Evolutionary conservation across 2,797 vertebrate genomes (phyloP).

Genomic region (Menidia menidia): DNA sequence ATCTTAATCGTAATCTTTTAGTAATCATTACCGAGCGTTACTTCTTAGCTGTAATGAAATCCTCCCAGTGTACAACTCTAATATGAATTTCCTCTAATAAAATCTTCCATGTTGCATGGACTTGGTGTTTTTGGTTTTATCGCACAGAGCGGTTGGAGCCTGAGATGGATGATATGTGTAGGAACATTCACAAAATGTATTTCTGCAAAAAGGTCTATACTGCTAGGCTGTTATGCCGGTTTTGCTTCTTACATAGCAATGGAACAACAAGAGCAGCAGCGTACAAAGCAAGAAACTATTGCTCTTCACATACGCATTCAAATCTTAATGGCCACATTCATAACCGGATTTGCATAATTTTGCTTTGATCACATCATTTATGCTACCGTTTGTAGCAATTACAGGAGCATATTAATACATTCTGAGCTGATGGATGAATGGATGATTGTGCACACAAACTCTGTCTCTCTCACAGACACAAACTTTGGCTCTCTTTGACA

Average conservation of each 20-base stretch:
- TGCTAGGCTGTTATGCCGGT: slow-evolving; percentile 45
- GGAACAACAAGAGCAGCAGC: slow-evolving; percentile 47
- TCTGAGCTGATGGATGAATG: too few species aligned
- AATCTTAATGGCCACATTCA: slow-evolving; percentile 4
- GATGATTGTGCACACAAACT: too few species aligned
- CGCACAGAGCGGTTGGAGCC: slow-evolving; percentile 57
- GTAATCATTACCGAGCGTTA: slow-evolving; percentile 56
- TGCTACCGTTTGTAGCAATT: neutral
- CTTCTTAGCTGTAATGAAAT: slow-evolving; percentile 48
- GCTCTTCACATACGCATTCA: slow-evolving; percentile 13
- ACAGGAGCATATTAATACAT: neutral
- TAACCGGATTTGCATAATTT: slow-evolving; percentile 1
- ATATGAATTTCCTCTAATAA: slow-evolving; percentile 60
- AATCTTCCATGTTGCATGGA: slow-evolving; percentile 64
- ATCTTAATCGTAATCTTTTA: slow-evolving; percentile 30
- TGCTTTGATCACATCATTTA: neutral
- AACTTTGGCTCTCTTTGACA: too few species aligned
- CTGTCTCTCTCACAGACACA: too few species aligned
- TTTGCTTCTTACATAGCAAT: slow-evolving; percentile 49
- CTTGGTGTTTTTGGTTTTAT: slow-evolving; percentile 57
- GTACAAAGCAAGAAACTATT: slow-evolving; percentile 45
- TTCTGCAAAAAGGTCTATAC: slow-evolving; percentile 69
- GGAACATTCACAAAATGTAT: slow-evolving; percentile 80
- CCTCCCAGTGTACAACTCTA: slow-evolving; percentile 28
- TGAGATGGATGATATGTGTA: slow-evolving; percentile 68